Base-by-base conservation (phyloP, 1,140 invertebrate genomes). In the Brachionus rotundiformis region DNA sequence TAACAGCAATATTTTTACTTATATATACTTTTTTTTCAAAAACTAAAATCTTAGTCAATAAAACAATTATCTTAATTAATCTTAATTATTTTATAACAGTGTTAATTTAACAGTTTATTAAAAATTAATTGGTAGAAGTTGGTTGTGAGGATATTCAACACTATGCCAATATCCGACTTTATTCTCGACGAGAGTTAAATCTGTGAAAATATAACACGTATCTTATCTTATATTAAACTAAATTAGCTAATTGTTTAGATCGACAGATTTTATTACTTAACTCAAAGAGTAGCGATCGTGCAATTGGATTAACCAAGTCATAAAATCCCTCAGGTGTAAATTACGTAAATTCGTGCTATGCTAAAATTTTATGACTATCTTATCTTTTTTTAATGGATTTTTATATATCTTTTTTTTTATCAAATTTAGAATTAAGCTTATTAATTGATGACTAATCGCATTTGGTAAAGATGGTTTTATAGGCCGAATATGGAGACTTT, bases 41-140 rank as follows among this genome's bases (percentile, higher is more conserved):
- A 54, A 41, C 0, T 2, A 10, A 33, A n/a, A 10, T 19, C 29
- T 71, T n/a, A 73, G 63, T 68, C 31, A 68, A 68, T 68, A 68
- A 68, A 68, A 27, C 25, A 73, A 73, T 73, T 73, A 73, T 73
- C 68, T 73, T 25, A 73, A 73, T 73, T 73, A 73, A 71, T 71
- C 65, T 71, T 71, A 71, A 73, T 73, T 73, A 44, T 73, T 73
- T 73, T 73, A 73, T 73, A 13, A 73, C 39, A 73, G 68, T 73
- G 68, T 73, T 73, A 73, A 25, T 73, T 73, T 73, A 73, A 73
- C 68, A 73, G 68, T 73, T 73, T 73, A 73, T 41, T 73, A 44
- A 31, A 73, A 44, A 44, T 13, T 73, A 44, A 44, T 31, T 25
- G 29, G 25, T 44, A 8, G 31, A 39, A 36, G 27, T 33, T 19